A percentile compares a stretch with the other conserved stretches of the same genome.
phyloP scores from a whole-genome alignment of 2,797 vertebrate species.

The Sebastolobus alascanus region DNA sequence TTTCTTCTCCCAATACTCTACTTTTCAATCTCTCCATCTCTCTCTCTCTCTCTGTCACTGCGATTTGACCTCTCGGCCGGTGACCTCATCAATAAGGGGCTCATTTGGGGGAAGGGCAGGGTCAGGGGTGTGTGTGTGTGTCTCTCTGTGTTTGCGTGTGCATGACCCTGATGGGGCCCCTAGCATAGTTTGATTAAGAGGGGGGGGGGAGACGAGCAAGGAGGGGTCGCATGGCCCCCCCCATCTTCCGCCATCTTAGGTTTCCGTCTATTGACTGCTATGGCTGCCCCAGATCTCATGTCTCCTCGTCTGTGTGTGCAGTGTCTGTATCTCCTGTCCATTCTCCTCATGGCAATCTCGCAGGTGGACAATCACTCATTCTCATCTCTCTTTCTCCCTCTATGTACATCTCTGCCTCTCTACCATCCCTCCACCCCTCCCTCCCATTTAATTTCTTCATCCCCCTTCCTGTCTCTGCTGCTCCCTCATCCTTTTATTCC shows the following conservation, averaged over 20 bases:
- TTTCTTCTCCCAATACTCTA: background rate
- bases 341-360: slow-evolving; percentile 37
- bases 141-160: slow-evolving; percentile 36
- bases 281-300: slow-evolving; percentile 28
- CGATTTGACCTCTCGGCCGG: slow-evolving; percentile 60
- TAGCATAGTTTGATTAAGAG: slow-evolving; percentile 58
- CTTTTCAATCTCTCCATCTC: slow-evolving; percentile 8
- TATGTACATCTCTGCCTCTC: slow-evolving; percentile 35
- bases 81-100: slow-evolving; percentile 76
- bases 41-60: slow-evolving; percentile 42
- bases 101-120: slow-evolving; percentile 63
- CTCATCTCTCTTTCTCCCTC: slow-evolving; percentile 49
- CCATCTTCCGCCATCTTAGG: slow-evolving; percentile 66
- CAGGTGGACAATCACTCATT: slow-evolving; percentile 64
- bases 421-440: background rate
- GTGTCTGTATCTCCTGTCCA: slow-evolving; percentile 36
- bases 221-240: slow-evolving; percentile 32
- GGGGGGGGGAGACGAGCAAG: slow-evolving; percentile 5
- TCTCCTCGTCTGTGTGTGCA: slow-evolving; percentile 9
- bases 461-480: slow-evolving; percentile 25
- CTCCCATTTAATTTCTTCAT: slow-evolving; percentile 19
- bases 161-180: slow-evolving; percentile 59
- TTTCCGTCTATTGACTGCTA: slow-evolving; percentile 61
- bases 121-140: slow-evolving; percentile 33
- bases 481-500: slow-evolving; percentile 48